phyloP scores from a whole-genome alignment of 37 sponge, comb jelly and placozoan genomes.

The Spongilla lacustris region DNA sequence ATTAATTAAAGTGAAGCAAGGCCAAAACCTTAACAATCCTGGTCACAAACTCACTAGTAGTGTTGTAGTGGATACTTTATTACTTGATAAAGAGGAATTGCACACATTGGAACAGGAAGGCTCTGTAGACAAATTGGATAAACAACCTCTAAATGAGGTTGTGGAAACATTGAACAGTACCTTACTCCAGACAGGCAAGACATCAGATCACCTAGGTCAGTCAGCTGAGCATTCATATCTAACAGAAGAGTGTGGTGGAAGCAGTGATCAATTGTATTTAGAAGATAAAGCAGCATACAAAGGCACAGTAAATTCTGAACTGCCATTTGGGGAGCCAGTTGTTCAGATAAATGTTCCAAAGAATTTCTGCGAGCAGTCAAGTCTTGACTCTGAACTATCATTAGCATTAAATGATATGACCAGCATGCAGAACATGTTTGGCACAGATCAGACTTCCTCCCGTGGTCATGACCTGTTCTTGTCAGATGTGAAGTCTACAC shows the following conservation, averaged over 20 bases:
- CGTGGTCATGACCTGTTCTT: neutral
- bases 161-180: neutral
- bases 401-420: neutral
- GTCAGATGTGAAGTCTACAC: neutral
- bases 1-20: neutral
- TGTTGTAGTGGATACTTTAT: neutral
- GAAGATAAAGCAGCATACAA: neutral
- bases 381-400: neutral
- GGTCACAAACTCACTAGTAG: neutral
- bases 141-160: neutral
- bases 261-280: neutral
- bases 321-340: neutral
- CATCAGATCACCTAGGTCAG: neutral
- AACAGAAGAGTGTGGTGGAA: neutral
- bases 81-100: neutral
- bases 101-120: neutral
- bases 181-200: neutral
- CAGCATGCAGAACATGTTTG: neutral
- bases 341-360: neutral
- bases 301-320: neutral
- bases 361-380: neutral
- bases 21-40: neutral
- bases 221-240: neutral
- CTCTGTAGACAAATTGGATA: neutral
- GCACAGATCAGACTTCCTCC: neutral